phyloP scores from a whole-genome alignment of 2,113 vertebrate genomes.

The Vombatus ursinus region DNA sequence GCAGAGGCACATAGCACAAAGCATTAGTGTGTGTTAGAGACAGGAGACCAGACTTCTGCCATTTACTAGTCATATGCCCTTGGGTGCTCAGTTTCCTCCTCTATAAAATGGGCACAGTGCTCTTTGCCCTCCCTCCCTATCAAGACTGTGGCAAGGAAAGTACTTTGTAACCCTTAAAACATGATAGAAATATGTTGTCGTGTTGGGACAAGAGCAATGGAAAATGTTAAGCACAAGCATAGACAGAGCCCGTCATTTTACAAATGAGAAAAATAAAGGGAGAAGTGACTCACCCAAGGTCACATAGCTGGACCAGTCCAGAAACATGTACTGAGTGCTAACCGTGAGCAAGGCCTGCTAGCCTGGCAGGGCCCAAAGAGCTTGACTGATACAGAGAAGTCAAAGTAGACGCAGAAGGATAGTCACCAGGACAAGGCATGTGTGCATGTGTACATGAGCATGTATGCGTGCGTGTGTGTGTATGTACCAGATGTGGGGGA shows the following conservation, averaged over 20 bases:
- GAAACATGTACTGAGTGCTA: not conserved
- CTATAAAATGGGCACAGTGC: not conserved
- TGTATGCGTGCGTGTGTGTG: no score
- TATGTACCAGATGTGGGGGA: not conserved
- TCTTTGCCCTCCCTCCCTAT: not conserved
- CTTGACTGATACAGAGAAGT: not conserved
- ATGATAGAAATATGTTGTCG: not conserved
- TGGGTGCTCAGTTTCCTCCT: not conserved
- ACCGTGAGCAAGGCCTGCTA: no score
- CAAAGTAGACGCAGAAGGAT: not conserved
- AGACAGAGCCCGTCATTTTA: not conserved
- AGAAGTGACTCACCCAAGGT: not conserved
- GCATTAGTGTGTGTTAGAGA: not conserved
- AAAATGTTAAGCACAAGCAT: not conserved
- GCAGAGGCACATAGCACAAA: not conserved
- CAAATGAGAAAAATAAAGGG: not conserved
- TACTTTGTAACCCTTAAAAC: not conserved
- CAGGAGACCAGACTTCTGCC: not conserved
- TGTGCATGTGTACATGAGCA: no score
- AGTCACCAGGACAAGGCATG: not conserved
- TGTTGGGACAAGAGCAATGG: not conserved
- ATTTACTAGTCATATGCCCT: not conserved
- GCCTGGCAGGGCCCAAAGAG: no score
- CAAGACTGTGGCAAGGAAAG: not conserved
- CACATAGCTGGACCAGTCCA: not conserved